A percentile compares a stretch with the other conserved stretches of the same genome.
Conservation (phyloP, 2,888 invertebrate species). For the Oxyteleia sp. region DNA sequence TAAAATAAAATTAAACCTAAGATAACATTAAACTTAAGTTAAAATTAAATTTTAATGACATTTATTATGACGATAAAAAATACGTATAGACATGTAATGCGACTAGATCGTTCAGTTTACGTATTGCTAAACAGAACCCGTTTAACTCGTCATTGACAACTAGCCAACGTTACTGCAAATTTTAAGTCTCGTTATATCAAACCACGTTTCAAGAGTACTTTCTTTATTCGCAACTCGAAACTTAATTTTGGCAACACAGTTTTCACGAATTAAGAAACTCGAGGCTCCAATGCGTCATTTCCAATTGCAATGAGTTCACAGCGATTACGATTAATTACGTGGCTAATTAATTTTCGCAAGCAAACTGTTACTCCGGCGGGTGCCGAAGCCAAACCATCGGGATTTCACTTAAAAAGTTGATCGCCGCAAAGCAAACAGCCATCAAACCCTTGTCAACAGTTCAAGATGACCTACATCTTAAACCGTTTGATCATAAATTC, state of each 20-base stretch:
- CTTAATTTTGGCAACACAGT: too few relatives aligned
- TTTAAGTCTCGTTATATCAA: neutral
- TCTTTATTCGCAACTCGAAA: too few relatives aligned
- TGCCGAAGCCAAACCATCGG: slow-evolving; percentile 13
- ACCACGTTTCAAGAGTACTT: too few relatives aligned
- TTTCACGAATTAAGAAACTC: too few relatives aligned
- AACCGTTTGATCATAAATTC: slow-evolving; percentile 20
- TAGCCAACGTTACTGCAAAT: neutral
- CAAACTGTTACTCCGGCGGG: neutral
- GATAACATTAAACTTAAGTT: too few relatives aligned
- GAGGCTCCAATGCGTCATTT: too few relatives aligned
- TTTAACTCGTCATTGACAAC: too few relatives aligned
- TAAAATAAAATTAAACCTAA: too few relatives aligned
- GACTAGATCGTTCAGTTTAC: neutral
- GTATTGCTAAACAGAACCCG: neutral
- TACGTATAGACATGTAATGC: neutral
- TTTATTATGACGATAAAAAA: neutral
- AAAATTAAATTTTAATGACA: too few relatives aligned
- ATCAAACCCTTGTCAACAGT: slow-evolving; percentile 20
- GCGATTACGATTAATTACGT: too few relatives aligned
- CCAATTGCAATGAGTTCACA: too few relatives aligned
- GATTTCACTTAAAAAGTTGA: slow-evolving; percentile 16
- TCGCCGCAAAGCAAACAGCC: slow-evolving; percentile 11
- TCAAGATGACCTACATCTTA: slow-evolving; percentile 11
- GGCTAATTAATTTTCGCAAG: too few relatives aligned